Conservation (phyloP, 2,888 invertebrate species). For the Clusia tigrina region DNA sequence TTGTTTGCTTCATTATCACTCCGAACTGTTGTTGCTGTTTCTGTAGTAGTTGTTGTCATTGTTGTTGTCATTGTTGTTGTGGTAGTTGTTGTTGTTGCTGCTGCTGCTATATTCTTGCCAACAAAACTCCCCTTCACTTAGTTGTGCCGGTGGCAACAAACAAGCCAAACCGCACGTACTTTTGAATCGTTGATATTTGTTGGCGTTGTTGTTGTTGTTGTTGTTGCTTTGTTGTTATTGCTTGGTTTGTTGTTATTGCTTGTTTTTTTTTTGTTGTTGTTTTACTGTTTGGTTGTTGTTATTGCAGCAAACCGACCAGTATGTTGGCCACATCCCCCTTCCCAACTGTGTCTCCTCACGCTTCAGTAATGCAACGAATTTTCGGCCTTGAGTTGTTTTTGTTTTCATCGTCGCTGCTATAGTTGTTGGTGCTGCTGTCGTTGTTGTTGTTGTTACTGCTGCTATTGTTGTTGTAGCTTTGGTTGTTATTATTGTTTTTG, state of each 20-base stretch:
- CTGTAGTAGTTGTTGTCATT: slow-evolving; percentile 22
- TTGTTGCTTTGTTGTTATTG: neutral
- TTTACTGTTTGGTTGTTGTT: too few relatives aligned
- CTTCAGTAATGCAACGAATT: neutral
- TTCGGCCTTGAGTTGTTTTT: neutral
- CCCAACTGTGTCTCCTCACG: too few relatives aligned
- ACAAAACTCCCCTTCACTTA: slow-evolving; percentile 5
- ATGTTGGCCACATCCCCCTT: too few relatives aligned
- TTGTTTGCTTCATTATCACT: slow-evolving; percentile 33
- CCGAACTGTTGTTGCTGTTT: slow-evolving; percentile 2
- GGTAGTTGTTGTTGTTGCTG: slow-evolving; percentile 36
- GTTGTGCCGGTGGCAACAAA: slow-evolving; percentile 3
- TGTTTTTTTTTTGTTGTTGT: slow-evolving; percentile 9
- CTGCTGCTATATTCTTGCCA: slow-evolving; percentile 38
- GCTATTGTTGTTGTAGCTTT: too few relatives aligned
- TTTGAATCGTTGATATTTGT: slow-evolving; percentile 16
- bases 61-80: too few relatives aligned
- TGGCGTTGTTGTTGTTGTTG: neutral
- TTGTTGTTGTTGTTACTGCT: too few relatives aligned
- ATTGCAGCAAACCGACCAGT: too few relatives aligned
- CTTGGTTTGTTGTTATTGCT: neutral
- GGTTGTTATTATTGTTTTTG: too few relatives aligned
- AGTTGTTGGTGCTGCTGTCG: too few relatives aligned
- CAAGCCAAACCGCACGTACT: neutral
- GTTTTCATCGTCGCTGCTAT: neutral